Evolutionary conservation across 2,797 vertebrate genomes (phyloP).

Genomic region (Mormyrops boulengeri): DNA sequence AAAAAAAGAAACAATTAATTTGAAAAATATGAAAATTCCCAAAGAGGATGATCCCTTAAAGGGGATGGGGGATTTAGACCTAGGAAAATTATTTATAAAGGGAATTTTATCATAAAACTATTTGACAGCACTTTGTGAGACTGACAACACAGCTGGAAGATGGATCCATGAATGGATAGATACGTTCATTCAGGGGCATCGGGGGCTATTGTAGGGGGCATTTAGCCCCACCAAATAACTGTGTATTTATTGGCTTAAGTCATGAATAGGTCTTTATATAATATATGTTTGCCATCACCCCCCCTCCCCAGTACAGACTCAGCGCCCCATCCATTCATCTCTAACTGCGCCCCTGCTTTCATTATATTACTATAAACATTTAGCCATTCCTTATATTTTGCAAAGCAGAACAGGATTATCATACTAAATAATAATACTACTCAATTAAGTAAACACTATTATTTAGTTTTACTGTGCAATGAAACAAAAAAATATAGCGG

Average conservation of each 20-base stretch:
- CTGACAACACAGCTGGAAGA: not conserved
- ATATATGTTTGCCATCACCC: not conserved
- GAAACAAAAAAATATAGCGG: not conserved
- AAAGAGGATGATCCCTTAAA: not conserved
- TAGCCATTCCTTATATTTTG: not conserved
- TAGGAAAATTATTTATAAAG: not conserved
- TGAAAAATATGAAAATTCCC: not conserved
- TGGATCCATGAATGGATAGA: not conserved
- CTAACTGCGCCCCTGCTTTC: not conserved
- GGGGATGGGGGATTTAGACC: not conserved
- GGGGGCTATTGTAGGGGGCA: not conserved
- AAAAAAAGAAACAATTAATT: constrained; percentile 1
- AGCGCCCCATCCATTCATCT: not conserved
- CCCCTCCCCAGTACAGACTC: not conserved
- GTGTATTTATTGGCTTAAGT: not conserved
- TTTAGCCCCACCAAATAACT: not conserved
- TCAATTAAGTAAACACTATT: not conserved
- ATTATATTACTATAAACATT: not conserved
- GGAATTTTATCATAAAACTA: not conserved
- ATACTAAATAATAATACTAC: not conserved
- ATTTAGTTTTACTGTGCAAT: not conserved
- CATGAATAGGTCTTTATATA: not conserved
- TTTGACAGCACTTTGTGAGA: not conserved
- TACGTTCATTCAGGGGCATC: not conserved
- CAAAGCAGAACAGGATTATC: not conserved